phyloP scores from a whole-genome alignment of 2,888 invertebrate genomes.

The Drosophila fulvimacula region DNA sequence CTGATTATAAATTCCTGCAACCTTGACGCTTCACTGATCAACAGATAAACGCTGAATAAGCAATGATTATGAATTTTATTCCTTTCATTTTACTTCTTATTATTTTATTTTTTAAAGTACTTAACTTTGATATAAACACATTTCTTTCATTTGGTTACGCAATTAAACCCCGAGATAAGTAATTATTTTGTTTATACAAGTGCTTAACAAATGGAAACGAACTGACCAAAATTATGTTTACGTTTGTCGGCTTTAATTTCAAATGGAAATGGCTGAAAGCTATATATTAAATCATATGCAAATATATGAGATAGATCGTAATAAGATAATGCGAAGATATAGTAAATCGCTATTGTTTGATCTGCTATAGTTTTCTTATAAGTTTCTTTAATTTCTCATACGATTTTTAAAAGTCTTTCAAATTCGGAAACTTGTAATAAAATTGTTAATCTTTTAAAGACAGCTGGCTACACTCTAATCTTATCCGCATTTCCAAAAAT shows the following conservation, averaged over 20 bases:
- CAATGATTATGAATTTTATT: conserved; percentile 23
- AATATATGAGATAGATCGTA: not conserved
- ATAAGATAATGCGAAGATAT: not conserved
- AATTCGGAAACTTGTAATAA: too few species aligned
- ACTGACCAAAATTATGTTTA: conserved; percentile 8
- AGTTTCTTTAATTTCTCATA: not conserved
- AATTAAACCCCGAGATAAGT: not conserved
- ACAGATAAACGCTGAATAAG: conserved; percentile 6
- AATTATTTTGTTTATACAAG: conserved; percentile 12
- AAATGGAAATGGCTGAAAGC: not conserved
- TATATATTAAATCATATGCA: not conserved
- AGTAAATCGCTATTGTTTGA: not conserved
- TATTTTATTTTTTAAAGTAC: conserved; percentile 20
- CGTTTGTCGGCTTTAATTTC: not conserved
- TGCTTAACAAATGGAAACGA: conserved; percentile 1
- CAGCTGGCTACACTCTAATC: too few species aligned
- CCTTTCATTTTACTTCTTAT: not conserved
- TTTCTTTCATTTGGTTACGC: conserved; percentile 30
- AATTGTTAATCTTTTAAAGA: too few species aligned
- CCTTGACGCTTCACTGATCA: conserved; percentile 30
- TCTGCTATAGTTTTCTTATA: not conserved
- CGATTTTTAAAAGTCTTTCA: too few species aligned
- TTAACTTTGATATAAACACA: conserved; percentile 40
- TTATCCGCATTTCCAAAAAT: too few species aligned
- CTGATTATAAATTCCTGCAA: conserved; percentile 30